Base-by-base conservation (phyloP, 2,888 invertebrate species). In the Platycnemis pennipes region DNA sequence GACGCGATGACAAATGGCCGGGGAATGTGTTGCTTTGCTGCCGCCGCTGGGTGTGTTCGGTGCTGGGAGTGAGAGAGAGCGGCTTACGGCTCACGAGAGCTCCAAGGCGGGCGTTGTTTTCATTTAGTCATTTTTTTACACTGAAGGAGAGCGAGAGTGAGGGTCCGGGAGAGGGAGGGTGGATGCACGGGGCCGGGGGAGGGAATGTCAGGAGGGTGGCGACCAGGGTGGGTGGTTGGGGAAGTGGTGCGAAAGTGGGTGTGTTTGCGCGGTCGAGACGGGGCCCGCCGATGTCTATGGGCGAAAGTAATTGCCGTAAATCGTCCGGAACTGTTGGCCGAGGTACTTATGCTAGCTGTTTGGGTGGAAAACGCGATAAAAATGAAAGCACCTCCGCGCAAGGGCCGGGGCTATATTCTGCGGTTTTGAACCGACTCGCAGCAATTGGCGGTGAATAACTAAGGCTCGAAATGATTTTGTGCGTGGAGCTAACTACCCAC, bases 1-100 rank as follows among this genome's bases (percentile, higher is more conserved):
- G 56, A 63, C 63, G 69, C 63, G 63, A 91, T 63, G 91, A 91
- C 56, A 63, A 91, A 91, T 63, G 63, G 91, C 63, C 56, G 91
- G 56, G 63, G 63, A 91, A 63, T 91, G 91, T 91, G 69, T 46
- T 46, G 87, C 45, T n/a, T 46, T 42, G 77, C 77, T 37, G 77
- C 77, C 44, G 77, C 37, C 37, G 16, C 26, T 22, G 77, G 22
- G 77, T 37, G 31, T 37, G 31, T 77, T 77, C 77, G 77, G 77
- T 37, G 77, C 77, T 77, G 77, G 37, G 13, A 31, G n/a, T n/a
- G n/a, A n/a, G n/a, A n/a, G n/a, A n/a, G n/a, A n/a, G 37, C 37
- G 77, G 77, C 77, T 77, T 37, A 37, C 77, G 77, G 37, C 77
- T 63, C 37, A 37, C 16, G 77, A 77, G 77, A 77, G 77, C 19